Base-by-base conservation (phyloP, 2,888 invertebrate genomes). In the Phengaris alcon region DNA sequence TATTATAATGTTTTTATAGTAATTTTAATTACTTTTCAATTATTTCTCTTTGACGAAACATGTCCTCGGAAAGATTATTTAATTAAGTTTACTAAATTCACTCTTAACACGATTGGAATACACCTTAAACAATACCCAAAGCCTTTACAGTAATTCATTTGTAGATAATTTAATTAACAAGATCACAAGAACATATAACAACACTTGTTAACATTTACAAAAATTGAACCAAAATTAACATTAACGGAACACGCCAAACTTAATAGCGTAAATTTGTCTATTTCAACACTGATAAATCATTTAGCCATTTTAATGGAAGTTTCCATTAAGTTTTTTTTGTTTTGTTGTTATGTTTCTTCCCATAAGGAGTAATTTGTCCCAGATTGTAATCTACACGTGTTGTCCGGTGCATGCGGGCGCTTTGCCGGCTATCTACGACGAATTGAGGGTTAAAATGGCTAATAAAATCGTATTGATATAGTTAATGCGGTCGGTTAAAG, bases 401-500 rank as follows among this genome's bases (percentile, higher is more conserved):
- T 81, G 82, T 80, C 82, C 82, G 80, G 84, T 84, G 87, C 88
- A 91, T 91, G 91, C 91, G 91, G 91, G 91, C 82, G 74, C 73
- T 4, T 84, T 83, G 83, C 86, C 78, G 87, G 8, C 74, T 79
- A 2, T 57, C 75, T 83, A 78, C 74, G 83, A 74, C 84, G 84
- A 86, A 85, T 51, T 55, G 73, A 44, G 52, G 44, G 64, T 68
- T 52, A 5, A 52, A 35, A 54, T 54, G 44, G 64, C 64, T 64
- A 64, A 64, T 64, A 64, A 64, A 44, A 64, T 64, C 64, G 22
- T 35, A 64, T 64, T 35, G 64, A 10, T 64, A 64, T 64, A 6
- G 35, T 44, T 13, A 64, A 12, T 64, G 6, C 6, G 12, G 64
- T 13, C 0, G 12, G 35, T 12, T 35, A 12, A 35, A 10, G 35